These are phyloP conservation scores for Halictus quadricinctus DNA, from an alignment of 2,888 invertebrate genomes.

Conservation along the genomic window DNA sequence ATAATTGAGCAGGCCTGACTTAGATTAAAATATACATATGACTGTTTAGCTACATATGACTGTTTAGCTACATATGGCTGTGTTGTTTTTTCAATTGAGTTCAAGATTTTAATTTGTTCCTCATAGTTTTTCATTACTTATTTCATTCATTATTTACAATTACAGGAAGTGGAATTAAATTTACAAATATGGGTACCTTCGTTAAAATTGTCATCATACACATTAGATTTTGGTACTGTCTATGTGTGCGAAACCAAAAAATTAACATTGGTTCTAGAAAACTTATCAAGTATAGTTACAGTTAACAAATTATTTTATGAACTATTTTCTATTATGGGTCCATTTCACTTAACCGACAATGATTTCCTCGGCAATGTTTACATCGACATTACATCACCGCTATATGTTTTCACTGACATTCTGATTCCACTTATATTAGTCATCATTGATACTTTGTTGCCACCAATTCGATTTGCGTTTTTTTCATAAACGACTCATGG, in stretches of 20 bases:
- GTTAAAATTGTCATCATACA: constrained; percentile 64
- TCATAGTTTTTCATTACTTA: not conserved
- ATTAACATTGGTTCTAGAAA: constrained; percentile 66
- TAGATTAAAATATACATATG: not conserved
- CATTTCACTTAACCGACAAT: too few relatives aligned
- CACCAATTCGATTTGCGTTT: too few relatives aligned
- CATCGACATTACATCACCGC: too few relatives aligned
- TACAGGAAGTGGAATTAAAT: constrained; percentile 68
- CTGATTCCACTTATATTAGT: too few relatives aligned
- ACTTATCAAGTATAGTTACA: constrained; percentile 65
- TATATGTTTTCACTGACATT: too few relatives aligned
- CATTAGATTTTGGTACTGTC: constrained; percentile 71
- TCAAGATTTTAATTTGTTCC: not conserved
- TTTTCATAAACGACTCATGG: too few relatives aligned
- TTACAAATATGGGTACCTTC: constrained; percentile 69
- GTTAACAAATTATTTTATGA: constrained; percentile 20
- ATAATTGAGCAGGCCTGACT: not conserved
- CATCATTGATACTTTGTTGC: too few relatives aligned
- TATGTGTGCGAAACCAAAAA: constrained; percentile 68
- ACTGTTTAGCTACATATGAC: not conserved
- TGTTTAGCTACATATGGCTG: too few relatives aligned
- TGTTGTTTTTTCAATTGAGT: not conserved
- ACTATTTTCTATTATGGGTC: not conserved
- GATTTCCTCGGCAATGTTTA: too few relatives aligned
- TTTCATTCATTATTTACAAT: constrained; percentile 24